Evolutionary conservation across 2,888 invertebrate genomes (phyloP), one percentile per base, ranked within the genome.

Genomic region (Selenia dentaria): DNA sequence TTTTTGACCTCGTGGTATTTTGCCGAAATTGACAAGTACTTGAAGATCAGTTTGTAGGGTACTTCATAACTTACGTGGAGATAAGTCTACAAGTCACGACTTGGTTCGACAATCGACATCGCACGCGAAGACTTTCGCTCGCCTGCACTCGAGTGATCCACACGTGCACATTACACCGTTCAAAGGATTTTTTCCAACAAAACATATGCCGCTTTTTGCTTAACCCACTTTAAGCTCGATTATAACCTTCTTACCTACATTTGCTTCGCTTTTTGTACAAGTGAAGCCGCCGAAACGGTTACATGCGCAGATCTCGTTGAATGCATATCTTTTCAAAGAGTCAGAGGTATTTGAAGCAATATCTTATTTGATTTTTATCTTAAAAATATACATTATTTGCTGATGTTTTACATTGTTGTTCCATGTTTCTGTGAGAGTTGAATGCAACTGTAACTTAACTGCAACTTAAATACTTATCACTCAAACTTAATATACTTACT

Each of bases 201-300:
- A 87, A 86, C 86, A 87, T 86, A 83, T 89, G 88, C 85, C 84
- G 83, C 80, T 85, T 88, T 89, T 89, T 86, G 84, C 88, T 87
- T 90, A 89, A 90, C 89, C 89, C 87, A 89, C 88, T 89, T 89
- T 85, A 74, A 80, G 75, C 73, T 82, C 84, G 89, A 88, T 89
- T 79, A 89, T 88, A 83, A 83, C 89, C 89, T 86, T 88, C 90
- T 89, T 89, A 90, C 90, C 88, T 87, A 89, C 83, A 88, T 89
- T 89, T 79, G 86, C 83, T 78, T 57, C 76, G 82, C 74, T 80
- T 79, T 81, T 88, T 83, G 80, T 87, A 63, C 64, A 68, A 54
- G 55, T 54, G 53, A 45, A 55, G 79, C 77, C 75, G 79, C 70
- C 74, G 61, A 73, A 68, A 70, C 62, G 48, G 69, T 59, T 65